phyloP scores from a whole-genome alignment of 2,888 invertebrate genomes.

The Conus canariensis region DNA sequence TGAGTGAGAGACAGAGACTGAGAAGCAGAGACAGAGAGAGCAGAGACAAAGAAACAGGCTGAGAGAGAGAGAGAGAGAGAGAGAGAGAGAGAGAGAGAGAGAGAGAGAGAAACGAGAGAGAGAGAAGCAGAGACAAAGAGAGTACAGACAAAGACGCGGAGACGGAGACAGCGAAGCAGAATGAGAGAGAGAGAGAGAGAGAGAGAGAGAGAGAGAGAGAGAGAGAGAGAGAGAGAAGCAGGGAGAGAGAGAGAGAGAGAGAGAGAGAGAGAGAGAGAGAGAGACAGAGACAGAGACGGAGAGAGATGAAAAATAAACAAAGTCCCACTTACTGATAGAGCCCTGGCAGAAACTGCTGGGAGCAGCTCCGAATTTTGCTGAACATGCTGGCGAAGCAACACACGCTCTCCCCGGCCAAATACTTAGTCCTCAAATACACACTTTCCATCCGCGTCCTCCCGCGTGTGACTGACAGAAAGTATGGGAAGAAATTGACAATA shows the following conservation, averaged over 20 bases:
- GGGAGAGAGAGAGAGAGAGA: conserved; percentile 1
- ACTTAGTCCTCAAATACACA: too few species aligned
- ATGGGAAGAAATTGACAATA: too few species aligned
- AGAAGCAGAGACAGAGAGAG: neutral
- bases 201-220: neutral
- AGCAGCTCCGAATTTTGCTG: too few species aligned
- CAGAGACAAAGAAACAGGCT: neutral
- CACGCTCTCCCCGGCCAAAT: too few species aligned
- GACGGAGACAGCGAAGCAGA: neutral
- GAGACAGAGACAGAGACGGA: neutral
- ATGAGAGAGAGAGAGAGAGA: neutral
- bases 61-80: neutral
- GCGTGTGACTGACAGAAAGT: too few species aligned
- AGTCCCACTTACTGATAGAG: too few species aligned
- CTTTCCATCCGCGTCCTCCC: too few species aligned
- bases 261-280: neutral
- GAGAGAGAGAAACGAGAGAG: neutral
- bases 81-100: neutral
- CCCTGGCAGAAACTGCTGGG: too few species aligned
- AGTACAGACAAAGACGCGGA: neutral
- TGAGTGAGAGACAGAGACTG: neutral
- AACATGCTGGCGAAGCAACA: too few species aligned
- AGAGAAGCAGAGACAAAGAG: neutral
- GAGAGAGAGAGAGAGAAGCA: neutral
- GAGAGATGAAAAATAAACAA: neutral